Evolutionary conservation across 2,888 invertebrate genomes (phyloP), one percentile per base, ranked within the genome.

Genomic region (Agonopterix arenella): DNA sequence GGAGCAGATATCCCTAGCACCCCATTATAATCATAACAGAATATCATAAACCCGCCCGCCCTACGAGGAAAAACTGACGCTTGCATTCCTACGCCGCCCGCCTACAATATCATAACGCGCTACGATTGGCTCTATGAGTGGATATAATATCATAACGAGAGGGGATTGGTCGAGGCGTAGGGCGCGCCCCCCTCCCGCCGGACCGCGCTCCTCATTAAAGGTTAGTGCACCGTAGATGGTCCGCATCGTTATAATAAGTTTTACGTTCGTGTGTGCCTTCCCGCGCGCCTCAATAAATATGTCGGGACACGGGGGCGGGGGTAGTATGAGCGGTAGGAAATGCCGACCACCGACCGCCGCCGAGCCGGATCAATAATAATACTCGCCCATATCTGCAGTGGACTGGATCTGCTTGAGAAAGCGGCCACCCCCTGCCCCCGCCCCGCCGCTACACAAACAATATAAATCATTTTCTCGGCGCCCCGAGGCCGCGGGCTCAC

Each of bases 81-180:
- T 58, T 80, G 75, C 79, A 77, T 69, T 28, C 28, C 66, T 55
- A 61, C 60, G 55, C 73, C 76, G 80, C 79, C 84, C 89, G 88
- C 88, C 88, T 80, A 81, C 83, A 89, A 90, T 90, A 82, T 89
- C 89, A 89, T 89, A 88, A 85, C 88, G 80, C 70, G 70, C 78
- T 59, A 76, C 85, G 77, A 91, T 91, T 89, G 89, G 90, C 71
- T 80, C 81, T 79, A 84, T 83, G 78, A 80, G 67, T 73, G 89
- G 89, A 90, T 91, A 91, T 91, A 90, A 91, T 91, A 91, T 91
- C 91, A 91, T 91, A 91, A 89, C 90, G 85, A 61, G 65, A 70
- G 68, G 75, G 84, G 82, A 91, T 91, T 91, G 91, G 91, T 64
- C 75, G 83, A 81, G 73, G 71, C 70, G 61, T 54, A 70, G 64